Base-by-base conservation (phyloP, 2,888 invertebrate species). In the Amphipoea lucens region DNA sequence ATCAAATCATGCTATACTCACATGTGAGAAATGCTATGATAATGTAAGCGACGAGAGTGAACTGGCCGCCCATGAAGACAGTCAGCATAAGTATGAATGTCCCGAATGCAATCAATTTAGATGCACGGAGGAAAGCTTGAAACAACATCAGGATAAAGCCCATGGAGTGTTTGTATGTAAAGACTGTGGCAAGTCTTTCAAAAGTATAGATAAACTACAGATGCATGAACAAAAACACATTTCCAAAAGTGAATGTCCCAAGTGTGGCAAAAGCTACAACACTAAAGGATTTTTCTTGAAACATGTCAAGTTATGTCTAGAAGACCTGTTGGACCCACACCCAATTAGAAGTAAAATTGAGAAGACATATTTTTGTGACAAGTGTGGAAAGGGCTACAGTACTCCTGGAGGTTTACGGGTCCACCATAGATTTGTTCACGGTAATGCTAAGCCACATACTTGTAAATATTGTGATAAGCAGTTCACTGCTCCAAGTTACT, bases 401-500 rank as follows among this genome's bases (percentile, higher is more conserved):
- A 96, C 96, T 3, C 88, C 92, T 0, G 96, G 96, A 2, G 96
- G 96, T 2, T 87, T 97, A 29, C 86, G 96, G 70, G 96, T 96
- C 0, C 96, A 97, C 71, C 90, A 93, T 66, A 93, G 95, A 88
- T 96, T 96, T 89, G 92, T 91, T 12, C 96, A 96, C 87, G 96
- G 94, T 1, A 92, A 95, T 90, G 96, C 95, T 2, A 93, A 95
- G 57, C 95, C 94, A 4, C 96, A 96, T 83, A 86, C 94, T 7
- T 96, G 96, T 82, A 89, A 93, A 23, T 90, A 91, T 67, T 96
- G 96, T 83, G 93, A 94, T 2, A 96, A 96, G 81, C 91, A 94
- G 66, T 96, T 96, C 69, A 96, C 96, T n/a, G 96, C 96, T 63
- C 96, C 96, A 0, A 96, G 96, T 82, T 96, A 95, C 79, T 89